Evolutionary conservation across 2,797 vertebrate species (phyloP).

Genomic region (Onychomys leucogaster): DNA sequence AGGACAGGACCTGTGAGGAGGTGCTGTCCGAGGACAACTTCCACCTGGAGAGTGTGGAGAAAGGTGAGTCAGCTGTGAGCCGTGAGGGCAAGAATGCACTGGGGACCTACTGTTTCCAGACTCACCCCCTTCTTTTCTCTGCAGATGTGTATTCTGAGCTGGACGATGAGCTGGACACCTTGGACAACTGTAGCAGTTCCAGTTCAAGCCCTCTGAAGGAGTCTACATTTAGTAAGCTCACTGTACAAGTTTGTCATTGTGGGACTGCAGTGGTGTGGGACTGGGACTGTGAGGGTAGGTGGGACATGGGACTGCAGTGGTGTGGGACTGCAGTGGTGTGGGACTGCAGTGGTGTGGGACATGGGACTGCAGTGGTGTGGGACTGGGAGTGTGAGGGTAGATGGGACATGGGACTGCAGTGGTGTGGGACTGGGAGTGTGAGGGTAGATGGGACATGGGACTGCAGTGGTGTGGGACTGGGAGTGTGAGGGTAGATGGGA

Average conservation of each 20-base stretch:
- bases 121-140: constrained; percentile 1
- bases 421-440: not conserved
- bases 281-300: not conserved
- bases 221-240: constrained; percentile 84
- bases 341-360: accelerated
- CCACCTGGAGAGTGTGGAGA: constrained; percentile 81
- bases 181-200: constrained; percentile 79
- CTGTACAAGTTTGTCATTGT: not conserved
- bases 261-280: not conserved
- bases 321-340: not conserved
- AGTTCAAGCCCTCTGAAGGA: constrained; percentile 83
- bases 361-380: not conserved
- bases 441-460: accelerated
- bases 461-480: not conserved
- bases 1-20: constrained; percentile 80
- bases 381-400: not conserved
- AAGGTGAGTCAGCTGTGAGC: constrained; percentile 76
- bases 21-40: constrained; percentile 78
- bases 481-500: accelerated
- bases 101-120: not conserved
- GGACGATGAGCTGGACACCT: constrained; percentile 85
- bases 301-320: accelerated
- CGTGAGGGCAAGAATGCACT: accelerated
- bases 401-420: accelerated
- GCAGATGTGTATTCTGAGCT: constrained; percentile 86